A percentile compares a stretch with the other conserved stretches of the same genome.
Conservation (phyloP, 2,888 invertebrate species). For the Cerastis rubricosa region DNA sequence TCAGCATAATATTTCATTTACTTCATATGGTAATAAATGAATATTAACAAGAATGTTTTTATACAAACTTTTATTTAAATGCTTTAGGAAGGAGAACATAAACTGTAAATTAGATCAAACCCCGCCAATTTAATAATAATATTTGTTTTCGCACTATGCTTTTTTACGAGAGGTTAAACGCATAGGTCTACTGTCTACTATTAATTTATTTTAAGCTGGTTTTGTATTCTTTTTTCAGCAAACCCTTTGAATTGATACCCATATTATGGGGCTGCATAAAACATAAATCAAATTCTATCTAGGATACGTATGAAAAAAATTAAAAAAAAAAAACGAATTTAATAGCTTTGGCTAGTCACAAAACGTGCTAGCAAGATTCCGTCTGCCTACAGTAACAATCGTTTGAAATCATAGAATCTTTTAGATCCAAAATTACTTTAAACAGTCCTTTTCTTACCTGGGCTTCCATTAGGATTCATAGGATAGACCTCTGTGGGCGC, state of each 20-base stretch:
- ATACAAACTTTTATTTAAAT: background rate
- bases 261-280: background rate
- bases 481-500: constrained; percentile 95
- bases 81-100: background rate
- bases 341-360: background rate
- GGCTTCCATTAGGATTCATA: constrained; percentile 98
- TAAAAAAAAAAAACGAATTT: too few relatives aligned
- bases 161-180: too few relatives aligned
- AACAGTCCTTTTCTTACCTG: constrained; percentile 82
- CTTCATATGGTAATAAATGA: background rate
- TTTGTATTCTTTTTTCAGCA: background rate
- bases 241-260: background rate
- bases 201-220: too few relatives aligned
- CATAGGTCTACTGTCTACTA: too few relatives aligned
- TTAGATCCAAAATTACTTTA: background rate
- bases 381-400: background rate
- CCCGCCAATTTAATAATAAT: too few relatives aligned
- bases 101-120: background rate
- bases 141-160: too few relatives aligned
- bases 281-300: too few relatives aligned
- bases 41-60: background rate
- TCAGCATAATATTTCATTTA: background rate
- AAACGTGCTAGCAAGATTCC: background rate
- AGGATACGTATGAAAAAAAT: too few relatives aligned
- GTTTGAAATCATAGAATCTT: background rate